Conservation (phyloP, 2,888 invertebrate species). For the Drosophila mimetica region DNA sequence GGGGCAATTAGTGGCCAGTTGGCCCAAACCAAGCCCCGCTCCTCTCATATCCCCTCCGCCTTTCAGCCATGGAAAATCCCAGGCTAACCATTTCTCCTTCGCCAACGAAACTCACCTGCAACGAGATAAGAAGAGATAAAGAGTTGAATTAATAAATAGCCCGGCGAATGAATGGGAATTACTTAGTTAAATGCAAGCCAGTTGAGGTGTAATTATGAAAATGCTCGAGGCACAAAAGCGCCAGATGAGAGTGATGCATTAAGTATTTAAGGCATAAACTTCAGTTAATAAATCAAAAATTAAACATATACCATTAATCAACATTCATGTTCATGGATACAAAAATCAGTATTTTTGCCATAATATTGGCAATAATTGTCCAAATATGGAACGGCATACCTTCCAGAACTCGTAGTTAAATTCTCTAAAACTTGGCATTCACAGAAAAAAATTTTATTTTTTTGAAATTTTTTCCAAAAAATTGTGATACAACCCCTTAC, state of each 20-base stretch:
- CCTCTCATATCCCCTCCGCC: no score
- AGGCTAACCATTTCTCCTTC: conserved; percentile 7
- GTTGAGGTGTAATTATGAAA: conserved; percentile 35
- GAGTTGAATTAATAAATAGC: conserved; percentile 45
- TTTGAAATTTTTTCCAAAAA: no score
- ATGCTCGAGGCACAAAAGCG: not conserved
- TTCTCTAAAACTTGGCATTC: no score
- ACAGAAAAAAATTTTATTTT: no score
- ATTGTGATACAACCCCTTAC: no score
- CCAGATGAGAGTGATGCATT: not conserved
- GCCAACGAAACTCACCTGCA: conserved; percentile 34
- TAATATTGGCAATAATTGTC: no score
- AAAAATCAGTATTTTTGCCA: no score
- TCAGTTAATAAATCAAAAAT: not conserved
- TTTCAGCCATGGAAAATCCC: conserved; percentile 1
- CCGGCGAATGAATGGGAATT: conserved; percentile 29
- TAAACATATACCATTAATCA: no score
- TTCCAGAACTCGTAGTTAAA: no score
- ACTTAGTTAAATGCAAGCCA: conserved; percentile 32
- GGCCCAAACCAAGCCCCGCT: no score
- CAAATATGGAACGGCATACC: no score
- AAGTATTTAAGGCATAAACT: not conserved
- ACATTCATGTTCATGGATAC: no score
- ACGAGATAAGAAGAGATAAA: conserved; percentile 39
- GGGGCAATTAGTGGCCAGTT: conserved; percentile 43